Evolutionary conservation across 2,797 vertebrate species (phyloP).

Genomic region (Triplophysa yarkandensis): DNA sequence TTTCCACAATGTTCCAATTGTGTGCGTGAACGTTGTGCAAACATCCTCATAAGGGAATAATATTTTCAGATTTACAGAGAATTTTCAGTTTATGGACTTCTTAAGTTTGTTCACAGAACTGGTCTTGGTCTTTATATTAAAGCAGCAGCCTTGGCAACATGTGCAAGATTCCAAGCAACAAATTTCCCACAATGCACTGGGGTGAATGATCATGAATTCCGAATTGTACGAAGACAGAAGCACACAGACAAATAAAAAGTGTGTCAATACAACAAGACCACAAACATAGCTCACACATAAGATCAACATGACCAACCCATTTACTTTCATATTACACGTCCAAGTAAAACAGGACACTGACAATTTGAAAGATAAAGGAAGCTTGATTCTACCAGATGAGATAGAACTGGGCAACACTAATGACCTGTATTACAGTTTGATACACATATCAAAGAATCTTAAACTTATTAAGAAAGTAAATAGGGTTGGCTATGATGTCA

Average conservation of each 20-base stretch:
- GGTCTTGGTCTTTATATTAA: slow-evolving; percentile 69
- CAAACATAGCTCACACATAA: slow-evolving; percentile 67
- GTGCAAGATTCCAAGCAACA: slow-evolving; percentile 77
- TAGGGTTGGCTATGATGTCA: slow-evolving; percentile 23
- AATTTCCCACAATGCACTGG: slow-evolving; percentile 73
- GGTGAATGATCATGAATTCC: slow-evolving; percentile 70
- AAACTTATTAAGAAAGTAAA: not conserved
- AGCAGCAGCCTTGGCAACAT: slow-evolving; percentile 78
- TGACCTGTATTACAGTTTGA: too few species aligned
- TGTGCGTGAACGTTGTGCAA: slow-evolving; percentile 56
- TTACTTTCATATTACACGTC: not conserved
- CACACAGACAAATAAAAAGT: slow-evolving; percentile 22
- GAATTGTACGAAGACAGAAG: slow-evolving; percentile 30
- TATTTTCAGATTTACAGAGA: slow-evolving; percentile 65
- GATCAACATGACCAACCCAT: slow-evolving; percentile 52
- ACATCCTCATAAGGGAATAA: slow-evolving; percentile 74
- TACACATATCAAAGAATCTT: not conserved
- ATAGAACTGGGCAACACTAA: too few species aligned
- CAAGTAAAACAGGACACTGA: too few species aligned
- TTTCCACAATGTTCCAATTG: slow-evolving; percentile 66
- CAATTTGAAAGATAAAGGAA: not conserved
- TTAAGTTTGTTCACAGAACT: slow-evolving; percentile 64
- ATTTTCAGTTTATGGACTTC: slow-evolving; percentile 67
- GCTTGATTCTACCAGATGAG: too few species aligned
- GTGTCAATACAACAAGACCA: slow-evolving; percentile 55